phyloP scores from a whole-genome alignment of 2,888 invertebrate species.

The Pecten maximus region DNA sequence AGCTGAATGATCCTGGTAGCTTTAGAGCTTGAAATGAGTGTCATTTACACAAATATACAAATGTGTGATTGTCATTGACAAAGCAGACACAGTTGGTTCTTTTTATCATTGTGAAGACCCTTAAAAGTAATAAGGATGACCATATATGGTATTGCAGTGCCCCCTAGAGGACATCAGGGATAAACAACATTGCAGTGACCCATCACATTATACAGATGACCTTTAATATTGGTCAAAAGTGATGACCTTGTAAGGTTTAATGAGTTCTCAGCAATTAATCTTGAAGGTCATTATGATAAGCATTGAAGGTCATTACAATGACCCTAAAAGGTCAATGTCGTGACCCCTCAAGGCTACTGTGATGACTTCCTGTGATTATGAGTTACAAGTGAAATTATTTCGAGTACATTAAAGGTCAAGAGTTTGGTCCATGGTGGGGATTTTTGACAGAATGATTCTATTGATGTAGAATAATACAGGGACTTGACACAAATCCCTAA shows the following conservation, averaged over 20 bases:
- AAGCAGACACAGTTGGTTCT: neutral
- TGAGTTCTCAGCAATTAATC: too few species aligned
- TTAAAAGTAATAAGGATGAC: neutral
- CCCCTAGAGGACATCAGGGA: too few species aligned
- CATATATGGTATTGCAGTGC: too few species aligned
- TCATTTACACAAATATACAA: neutral
- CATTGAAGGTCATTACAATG: neutral
- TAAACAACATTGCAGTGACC: too few species aligned
- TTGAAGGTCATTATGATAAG: neutral
- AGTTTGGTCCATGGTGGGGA: neutral
- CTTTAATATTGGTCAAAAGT: too few species aligned
- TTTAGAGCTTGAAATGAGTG: neutral
- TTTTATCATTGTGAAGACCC: neutral
- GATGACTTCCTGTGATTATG: neutral
- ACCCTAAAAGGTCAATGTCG: neutral
- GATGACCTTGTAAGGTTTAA: too few species aligned
- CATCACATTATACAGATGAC: too few species aligned
- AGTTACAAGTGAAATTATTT: neutral
- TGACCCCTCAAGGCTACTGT: neutral
- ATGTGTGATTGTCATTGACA: neutral
- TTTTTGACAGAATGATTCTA: neutral
- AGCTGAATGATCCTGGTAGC: neutral
- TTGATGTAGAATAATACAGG: neutral
- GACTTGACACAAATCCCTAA: too few species aligned
- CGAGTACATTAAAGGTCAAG: neutral